Conservation (phyloP, 2,113 vertebrate genomes). For the Coregonus clupeaformis region DNA sequence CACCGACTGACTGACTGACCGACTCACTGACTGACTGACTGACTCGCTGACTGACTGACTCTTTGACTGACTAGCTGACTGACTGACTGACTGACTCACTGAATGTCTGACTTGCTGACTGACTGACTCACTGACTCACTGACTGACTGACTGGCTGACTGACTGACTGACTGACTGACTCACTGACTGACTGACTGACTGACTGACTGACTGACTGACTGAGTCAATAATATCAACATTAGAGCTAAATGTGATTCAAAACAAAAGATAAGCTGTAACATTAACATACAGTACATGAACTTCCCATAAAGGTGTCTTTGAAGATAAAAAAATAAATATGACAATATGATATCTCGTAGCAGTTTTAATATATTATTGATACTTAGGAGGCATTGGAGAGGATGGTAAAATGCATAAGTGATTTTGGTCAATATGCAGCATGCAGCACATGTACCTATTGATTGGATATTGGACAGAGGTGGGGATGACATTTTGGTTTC, state of each 20-base stretch:
- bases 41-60: too few relatives aligned
- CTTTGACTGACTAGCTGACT: too few relatives aligned
- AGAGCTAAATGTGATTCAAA: background rate
- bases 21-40: too few relatives aligned
- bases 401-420: background rate
- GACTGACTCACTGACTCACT: background rate
- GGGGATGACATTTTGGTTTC: constrained; percentile 17
- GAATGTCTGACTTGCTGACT: background rate
- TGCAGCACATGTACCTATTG: constrained; percentile 31
- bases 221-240: too few relatives aligned
- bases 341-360: background rate
- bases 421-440: constrained; percentile 19
- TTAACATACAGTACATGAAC: background rate
- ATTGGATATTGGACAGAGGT: constrained; percentile 12
- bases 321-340: background rate
- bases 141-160: too few relatives aligned
- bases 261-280: background rate
- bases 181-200: too few relatives aligned
- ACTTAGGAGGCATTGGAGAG: background rate
- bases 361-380: background rate
- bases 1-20: too few relatives aligned
- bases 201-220: too few relatives aligned
- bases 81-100: too few relatives aligned
- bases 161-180: too few relatives aligned
- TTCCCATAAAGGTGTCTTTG: background rate